Evolutionary conservation across 2,888 invertebrate species (phyloP), one percentile per base, ranked within the genome.

Genomic region (Andrena minutula): DNA sequence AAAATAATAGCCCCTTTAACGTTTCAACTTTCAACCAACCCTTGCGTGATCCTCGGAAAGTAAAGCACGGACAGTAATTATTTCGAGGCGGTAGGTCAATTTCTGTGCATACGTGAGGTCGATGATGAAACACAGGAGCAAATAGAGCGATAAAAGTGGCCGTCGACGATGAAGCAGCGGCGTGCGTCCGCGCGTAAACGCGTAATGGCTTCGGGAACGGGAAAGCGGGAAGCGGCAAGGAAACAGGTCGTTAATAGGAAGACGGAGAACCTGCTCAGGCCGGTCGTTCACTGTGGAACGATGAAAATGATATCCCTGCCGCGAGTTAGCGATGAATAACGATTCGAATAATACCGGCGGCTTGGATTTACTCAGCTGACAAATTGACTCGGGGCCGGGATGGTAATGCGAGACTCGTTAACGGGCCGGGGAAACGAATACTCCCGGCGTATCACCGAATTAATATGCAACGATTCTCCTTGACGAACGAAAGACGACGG

Each of bases 131-230:
- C 47, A 26, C 12, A 68, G 10, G 23, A 16, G 61, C 69, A 83
- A 84, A 84, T 83, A 66, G 84, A 64, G 75, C 73, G 69, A 53
- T 64, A 71, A 79, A 76, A 73, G 73, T 74, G 69, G 65, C 30
- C 63, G 23, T 41, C 70, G 65, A 51, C 64, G 32, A 47, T 2
- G 28, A n/a, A 41, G 2, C 56, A 35, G 47, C 32, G 30, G 20
- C 63, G 68, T 49, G 78, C 26, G 78, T 68, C 16, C 68, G 63
- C 68, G 68, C 47, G 32, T 53, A 69, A 68, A 47, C 77, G 28
- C 56, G 68, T 78, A 78, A 78, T 76, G 56, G 69, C 49, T 32
- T 23, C 35, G 68, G 26, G 32, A 63, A 68, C 20, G 60, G 41
- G 20, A 26, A 8, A 20, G 23, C 20, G 26, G 16, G 51, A 0